Evolutionary conservation across 2,113 vertebrate genomes (phyloP).

Genomic region (Ctenomys sociabilis): DNA sequence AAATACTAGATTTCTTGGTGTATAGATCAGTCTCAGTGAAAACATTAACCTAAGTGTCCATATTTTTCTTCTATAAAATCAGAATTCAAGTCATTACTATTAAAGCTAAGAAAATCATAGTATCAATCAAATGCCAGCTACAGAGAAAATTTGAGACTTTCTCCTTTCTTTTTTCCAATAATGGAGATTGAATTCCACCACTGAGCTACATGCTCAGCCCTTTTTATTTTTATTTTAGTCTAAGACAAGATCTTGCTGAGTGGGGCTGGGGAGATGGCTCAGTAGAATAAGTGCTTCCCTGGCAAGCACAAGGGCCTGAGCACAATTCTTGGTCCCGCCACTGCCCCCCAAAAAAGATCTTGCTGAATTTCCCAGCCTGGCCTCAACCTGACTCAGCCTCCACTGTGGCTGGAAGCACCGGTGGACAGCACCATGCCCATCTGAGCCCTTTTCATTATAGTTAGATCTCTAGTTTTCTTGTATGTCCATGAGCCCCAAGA

Average conservation of each 20-base stretch:
- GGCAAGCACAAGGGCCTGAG: too few species aligned
- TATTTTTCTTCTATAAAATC: conserved; percentile 2
- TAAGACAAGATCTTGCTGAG: neutral
- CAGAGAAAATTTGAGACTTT: neutral
- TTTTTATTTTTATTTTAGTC: neutral
- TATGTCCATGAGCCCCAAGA: neutral
- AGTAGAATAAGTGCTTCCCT: too few species aligned
- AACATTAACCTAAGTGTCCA: neutral
- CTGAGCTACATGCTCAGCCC: neutral
- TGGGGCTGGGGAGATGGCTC: too few species aligned
- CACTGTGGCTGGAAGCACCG: neutral
- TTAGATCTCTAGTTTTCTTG: conserved; percentile 21
- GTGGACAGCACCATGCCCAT: too few species aligned
- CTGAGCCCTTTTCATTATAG: neutral
- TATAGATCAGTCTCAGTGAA: neutral
- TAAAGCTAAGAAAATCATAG: neutral
- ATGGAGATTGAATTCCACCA: neutral
- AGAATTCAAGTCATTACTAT: neutral
- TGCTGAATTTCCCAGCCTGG: neutral
- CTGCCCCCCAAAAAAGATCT: too few species aligned
- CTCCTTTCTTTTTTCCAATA: neutral
- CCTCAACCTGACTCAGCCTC: neutral
- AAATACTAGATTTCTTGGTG: neutral
- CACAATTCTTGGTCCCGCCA: too few species aligned
- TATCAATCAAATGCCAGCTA: neutral